Conservation (phyloP, 2,797 vertebrate genomes). For the Astyanax mexicanus region DNA sequence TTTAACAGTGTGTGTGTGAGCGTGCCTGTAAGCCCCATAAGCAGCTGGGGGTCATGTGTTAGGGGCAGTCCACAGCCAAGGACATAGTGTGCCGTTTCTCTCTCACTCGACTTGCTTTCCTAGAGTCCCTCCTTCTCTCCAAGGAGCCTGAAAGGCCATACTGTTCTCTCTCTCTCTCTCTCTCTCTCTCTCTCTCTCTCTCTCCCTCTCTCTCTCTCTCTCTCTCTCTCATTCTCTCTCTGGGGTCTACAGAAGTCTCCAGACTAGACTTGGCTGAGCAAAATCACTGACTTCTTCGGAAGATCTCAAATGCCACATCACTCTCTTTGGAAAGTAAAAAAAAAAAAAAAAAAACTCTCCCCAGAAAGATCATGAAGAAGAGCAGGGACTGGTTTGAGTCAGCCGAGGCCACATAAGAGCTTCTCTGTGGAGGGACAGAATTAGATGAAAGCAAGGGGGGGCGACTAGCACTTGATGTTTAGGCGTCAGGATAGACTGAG, state of each 20-base stretch:
- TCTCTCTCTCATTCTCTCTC: constrained; percentile 35
- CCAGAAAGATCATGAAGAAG: constrained; percentile 46
- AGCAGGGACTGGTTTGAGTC: constrained; percentile 65
- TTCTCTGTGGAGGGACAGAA: constrained; percentile 59
- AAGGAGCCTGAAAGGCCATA: constrained; percentile 73
- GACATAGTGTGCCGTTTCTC: constrained; percentile 72
- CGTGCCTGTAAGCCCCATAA: constrained; percentile 45
- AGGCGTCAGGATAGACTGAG: constrained; percentile 37
- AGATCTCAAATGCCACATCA: constrained; percentile 69
- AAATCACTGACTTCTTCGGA: constrained; percentile 42
- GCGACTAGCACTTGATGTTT: constrained; percentile 45
- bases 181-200: constrained; percentile 47
- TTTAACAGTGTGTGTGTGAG: not conserved
- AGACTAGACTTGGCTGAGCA: constrained; percentile 29
- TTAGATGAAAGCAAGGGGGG: constrained; percentile 18
- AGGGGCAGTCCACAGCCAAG: constrained; percentile 65
- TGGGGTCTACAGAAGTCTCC: constrained; percentile 25
- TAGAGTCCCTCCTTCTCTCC: constrained; percentile 64
- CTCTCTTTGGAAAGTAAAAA: constrained; percentile 26
- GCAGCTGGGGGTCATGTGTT: constrained; percentile 58
- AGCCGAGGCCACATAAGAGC: constrained; percentile 73
- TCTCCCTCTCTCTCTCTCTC: constrained; percentile 65
- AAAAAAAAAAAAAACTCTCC: constrained; percentile 59
- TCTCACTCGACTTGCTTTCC: constrained; percentile 35
- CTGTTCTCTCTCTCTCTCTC: constrained; percentile 62